These are phyloP conservation scores for Drosophila falleni DNA, from an alignment of 2,888 invertebrate genomes.

Conservation along the genomic window DNA sequence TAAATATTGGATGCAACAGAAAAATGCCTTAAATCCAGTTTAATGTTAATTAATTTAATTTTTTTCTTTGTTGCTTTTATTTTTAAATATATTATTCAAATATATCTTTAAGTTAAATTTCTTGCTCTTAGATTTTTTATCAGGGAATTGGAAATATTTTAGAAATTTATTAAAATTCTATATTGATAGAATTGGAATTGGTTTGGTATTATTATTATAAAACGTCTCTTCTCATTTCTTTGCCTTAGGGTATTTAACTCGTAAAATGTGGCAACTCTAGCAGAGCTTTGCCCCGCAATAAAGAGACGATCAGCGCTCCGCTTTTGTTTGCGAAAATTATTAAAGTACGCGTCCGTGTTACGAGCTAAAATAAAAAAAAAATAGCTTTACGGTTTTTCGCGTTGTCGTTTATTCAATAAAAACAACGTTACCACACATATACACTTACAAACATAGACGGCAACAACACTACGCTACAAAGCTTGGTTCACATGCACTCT, in stretches of 20 bases:
- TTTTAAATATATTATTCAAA: background rate
- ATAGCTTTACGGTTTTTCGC: conserved; percentile 61
- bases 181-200: too few relatives aligned
- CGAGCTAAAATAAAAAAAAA: conserved; percentile 50
- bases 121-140: background rate
- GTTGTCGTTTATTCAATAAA: conserved; percentile 72
- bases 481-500: conserved; percentile 38
- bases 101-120: background rate
- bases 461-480: conserved; percentile 64
- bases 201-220: too few relatives aligned
- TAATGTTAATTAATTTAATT: too few relatives aligned
- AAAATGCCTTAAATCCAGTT: too few relatives aligned
- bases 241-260: conserved; percentile 7
- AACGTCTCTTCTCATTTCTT: too few relatives aligned
- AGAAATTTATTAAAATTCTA: too few relatives aligned
- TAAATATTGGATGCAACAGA: too few relatives aligned
- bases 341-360: conserved; percentile 58
- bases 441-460: conserved; percentile 5
- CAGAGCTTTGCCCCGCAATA: conserved; percentile 38
- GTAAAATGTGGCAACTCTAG: conserved; percentile 55
- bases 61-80: background rate
- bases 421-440: conserved; percentile 63
- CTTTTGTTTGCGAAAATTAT: conserved; percentile 65
- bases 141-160: background rate
- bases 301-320: conserved; percentile 39